phyloP scores from a whole-genome alignment of 2,113 vertebrate species.

The Platysternon megacephalum region DNA sequence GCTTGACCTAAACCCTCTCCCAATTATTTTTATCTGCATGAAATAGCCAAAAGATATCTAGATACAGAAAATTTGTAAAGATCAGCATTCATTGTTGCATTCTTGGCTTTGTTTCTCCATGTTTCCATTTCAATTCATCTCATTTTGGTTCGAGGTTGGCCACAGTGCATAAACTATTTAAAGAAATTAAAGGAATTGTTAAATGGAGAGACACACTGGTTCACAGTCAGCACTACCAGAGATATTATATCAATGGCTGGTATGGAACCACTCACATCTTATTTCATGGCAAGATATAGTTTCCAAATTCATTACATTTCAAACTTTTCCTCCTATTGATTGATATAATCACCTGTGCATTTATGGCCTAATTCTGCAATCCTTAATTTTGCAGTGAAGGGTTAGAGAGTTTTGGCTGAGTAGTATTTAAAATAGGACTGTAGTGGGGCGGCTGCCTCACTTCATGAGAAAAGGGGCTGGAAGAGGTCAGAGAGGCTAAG shows the following conservation, averaged over 20 bases:
- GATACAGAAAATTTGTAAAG: conserved; percentile 9
- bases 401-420: neutral
- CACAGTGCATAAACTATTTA: neutral
- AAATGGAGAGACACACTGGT: neutral
- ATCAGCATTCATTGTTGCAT: neutral
- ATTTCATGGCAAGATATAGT: neutral
- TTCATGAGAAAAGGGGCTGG: no score
- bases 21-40: neutral
- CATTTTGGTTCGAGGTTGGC: neutral
- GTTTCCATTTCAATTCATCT: neutral
- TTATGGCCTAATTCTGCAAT: neutral
- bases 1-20: conserved; percentile 19
- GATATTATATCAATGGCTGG: neutral
- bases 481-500: no score
- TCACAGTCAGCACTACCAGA: neutral
- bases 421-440: neutral
- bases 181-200: neutral
- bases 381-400: neutral
- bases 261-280: neutral
- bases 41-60: neutral
- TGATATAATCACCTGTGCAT: neutral
- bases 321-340: neutral
- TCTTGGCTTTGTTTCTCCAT: neutral
- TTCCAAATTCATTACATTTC: neutral
- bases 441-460: no score